A percentile compares a stretch with the other conserved stretches of the same genome.
These are phyloP conservation scores for Eptesicus fuscus DNA, from an alignment of 2,113 vertebrate species.

Conservation along the genomic window DNA sequence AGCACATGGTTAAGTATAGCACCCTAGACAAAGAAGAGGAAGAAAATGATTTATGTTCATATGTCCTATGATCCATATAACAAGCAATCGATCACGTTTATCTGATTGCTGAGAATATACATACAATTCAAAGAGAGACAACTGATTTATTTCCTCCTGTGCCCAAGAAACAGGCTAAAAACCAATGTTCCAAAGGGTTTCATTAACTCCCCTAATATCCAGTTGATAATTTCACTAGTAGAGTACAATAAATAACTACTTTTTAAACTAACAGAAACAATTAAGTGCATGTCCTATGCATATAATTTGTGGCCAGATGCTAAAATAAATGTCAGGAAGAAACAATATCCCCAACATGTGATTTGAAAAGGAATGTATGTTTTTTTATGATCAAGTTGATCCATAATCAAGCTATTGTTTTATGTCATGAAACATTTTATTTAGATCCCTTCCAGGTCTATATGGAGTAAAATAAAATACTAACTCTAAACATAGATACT, in stretches of 20 bases:
- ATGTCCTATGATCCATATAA: conserved; percentile 3
- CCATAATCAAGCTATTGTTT: not conserved
- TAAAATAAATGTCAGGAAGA: conserved; percentile 20
- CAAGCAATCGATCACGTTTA: not conserved
- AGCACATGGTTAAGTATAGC: conserved; percentile 64
- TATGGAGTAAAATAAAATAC: not conserved
- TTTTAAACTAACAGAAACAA: conserved; percentile 12
- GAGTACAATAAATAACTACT: conserved; percentile 7
- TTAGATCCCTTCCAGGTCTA: not conserved
- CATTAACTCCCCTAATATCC: conserved; percentile 12
- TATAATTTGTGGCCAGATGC: not conserved
- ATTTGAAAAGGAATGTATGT: not conserved
- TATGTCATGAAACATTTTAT: not conserved
- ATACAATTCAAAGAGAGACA: conserved; percentile 17
- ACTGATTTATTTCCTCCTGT: not conserved
- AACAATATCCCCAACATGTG: not conserved
- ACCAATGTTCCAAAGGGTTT: conserved; percentile 1
- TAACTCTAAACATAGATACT: not conserved
- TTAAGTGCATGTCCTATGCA: not conserved
- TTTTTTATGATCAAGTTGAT: conserved; percentile 5
- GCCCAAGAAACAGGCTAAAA: not conserved
- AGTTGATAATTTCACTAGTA: not conserved
- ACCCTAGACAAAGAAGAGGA: conserved; percentile 60
- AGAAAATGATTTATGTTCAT: conserved; percentile 48
- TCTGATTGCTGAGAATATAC: not conserved